phyloP scores from a whole-genome alignment of 1,140 invertebrate species.

The Bombyx mandarina region DNA sequence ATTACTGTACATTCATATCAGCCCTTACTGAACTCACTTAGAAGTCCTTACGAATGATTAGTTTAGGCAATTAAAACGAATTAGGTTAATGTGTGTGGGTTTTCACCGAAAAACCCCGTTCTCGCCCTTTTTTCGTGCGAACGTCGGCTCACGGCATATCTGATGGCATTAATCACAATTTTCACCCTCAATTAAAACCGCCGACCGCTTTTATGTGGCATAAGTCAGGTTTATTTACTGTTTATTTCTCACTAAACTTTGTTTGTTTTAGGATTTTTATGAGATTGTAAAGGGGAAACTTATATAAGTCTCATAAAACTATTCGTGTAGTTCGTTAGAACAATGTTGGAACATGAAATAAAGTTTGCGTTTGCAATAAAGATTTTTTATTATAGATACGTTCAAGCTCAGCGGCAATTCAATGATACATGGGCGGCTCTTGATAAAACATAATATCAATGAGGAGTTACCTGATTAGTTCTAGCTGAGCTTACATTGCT shows the following conservation, averaged over 20 bases:
- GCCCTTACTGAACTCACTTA: slow-evolving; percentile 33
- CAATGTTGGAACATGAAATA: not conserved
- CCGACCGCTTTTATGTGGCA: slow-evolving; percentile 34
- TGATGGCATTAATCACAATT: slow-evolving; percentile 69
- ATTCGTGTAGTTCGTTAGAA: slow-evolving; percentile 5
- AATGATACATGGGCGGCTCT: no score
- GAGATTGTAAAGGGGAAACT: slow-evolving; percentile 21
- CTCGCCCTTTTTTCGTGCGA: slow-evolving; percentile 37
- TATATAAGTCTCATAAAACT: slow-evolving; percentile 12
- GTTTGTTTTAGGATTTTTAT: slow-evolving; percentile 51
- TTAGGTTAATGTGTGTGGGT: slow-evolving; percentile 67
- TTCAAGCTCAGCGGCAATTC: no score
- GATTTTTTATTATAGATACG: no score
- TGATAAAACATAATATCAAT: no score
- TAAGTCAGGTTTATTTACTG: slow-evolving; percentile 38
- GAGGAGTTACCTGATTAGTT: no score
- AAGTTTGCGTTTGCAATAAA: no score
- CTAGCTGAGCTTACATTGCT: no score
- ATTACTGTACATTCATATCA: slow-evolving; percentile 13
- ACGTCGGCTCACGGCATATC: slow-evolving; percentile 46
- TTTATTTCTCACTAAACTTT: slow-evolving; percentile 50
- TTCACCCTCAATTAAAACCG: slow-evolving; percentile 65
- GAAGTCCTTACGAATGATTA: slow-evolving; percentile 59
- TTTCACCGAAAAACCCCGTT: slow-evolving; percentile 36
- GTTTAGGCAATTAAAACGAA: slow-evolving; percentile 64